Evolutionary conservation across 2,113 vertebrate genomes (phyloP).

Genomic region (Ploceus nigricollis): DNA sequence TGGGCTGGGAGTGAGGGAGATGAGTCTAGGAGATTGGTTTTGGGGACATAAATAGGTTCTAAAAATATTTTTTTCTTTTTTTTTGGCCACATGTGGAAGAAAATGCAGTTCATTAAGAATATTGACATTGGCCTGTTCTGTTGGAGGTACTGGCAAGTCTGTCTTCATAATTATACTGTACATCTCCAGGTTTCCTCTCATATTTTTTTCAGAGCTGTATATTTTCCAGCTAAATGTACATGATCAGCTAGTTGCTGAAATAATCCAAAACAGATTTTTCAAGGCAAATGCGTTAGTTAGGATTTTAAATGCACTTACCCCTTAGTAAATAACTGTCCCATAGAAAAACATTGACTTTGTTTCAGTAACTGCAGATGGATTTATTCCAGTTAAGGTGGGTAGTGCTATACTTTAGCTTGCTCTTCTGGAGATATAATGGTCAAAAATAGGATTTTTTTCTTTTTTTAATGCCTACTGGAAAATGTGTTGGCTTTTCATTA

Average conservation of each 20-base stretch:
- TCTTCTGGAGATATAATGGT: background rate
- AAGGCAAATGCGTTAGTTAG: background rate
- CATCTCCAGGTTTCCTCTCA: slow-evolving; percentile 2
- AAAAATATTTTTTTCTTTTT: background rate
- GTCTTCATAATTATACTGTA: slow-evolving; percentile 26
- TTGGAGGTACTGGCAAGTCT: background rate
- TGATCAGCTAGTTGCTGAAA: background rate
- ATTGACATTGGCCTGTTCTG: background rate
- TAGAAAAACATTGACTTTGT: background rate
- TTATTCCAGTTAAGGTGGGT: background rate
- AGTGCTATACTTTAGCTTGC: background rate
- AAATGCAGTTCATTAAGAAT: slow-evolving; percentile 7
- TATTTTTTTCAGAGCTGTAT: background rate
- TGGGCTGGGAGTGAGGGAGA: background rate
- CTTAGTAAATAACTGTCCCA: background rate
- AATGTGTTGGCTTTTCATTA: background rate
- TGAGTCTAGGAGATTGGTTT: background rate
- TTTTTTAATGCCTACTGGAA: background rate
- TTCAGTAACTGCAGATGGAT: background rate
- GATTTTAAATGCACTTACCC: background rate
- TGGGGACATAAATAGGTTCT: background rate
- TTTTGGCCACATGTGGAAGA: background rate
- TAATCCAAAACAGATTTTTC: background rate
- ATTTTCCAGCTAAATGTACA: slow-evolving; percentile 1
- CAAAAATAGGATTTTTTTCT: background rate